These are phyloP conservation scores for Suillia variegata DNA, from an alignment of 2,888 invertebrate species.

Conservation along the genomic window DNA sequence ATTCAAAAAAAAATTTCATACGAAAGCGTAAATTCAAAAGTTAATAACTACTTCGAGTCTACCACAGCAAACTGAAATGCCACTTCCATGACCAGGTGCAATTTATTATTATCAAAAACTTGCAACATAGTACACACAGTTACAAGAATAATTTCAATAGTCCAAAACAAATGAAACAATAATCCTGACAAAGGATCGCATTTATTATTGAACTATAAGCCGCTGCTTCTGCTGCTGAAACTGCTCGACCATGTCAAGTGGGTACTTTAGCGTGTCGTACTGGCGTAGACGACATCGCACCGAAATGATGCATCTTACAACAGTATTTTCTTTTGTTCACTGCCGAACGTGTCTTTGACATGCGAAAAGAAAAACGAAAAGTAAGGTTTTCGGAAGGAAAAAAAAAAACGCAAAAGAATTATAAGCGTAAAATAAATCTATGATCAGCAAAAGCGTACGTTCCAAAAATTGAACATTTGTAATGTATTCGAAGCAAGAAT, in stretches of 20 bases:
- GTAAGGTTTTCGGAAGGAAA: no score
- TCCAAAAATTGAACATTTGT: not conserved
- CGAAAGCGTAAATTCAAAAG: no score
- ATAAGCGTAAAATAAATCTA: slow-evolving; percentile 27
- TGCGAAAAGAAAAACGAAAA: no score
- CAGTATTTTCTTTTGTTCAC: no score
- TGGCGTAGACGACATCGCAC: slow-evolving; percentile 15
- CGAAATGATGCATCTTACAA: no score
- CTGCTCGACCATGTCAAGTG: slow-evolving; percentile 29
- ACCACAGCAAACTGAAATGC: no score
- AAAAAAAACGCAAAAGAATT: no score
- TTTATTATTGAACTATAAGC: slow-evolving; percentile 54
- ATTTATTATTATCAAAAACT: slow-evolving; percentile 41
- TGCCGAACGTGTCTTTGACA: no score
- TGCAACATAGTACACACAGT: slow-evolving; percentile 3
- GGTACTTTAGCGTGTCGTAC: slow-evolving; percentile 32
- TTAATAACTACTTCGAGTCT: no score
- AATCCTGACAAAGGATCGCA: slow-evolving; percentile 56
- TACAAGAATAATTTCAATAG: slow-evolving; percentile 27
- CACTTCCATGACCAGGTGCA: slow-evolving; percentile 51
- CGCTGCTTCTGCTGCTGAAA: slow-evolving; percentile 6
- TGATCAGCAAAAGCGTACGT: not conserved
- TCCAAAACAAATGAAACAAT: slow-evolving; percentile 45
- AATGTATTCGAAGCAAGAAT: slow-evolving; percentile 6
- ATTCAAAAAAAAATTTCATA: no score